These are phyloP conservation scores for Hermetia illucens DNA, from an alignment of 1,140 invertebrate genomes.

Conservation along the genomic window DNA sequence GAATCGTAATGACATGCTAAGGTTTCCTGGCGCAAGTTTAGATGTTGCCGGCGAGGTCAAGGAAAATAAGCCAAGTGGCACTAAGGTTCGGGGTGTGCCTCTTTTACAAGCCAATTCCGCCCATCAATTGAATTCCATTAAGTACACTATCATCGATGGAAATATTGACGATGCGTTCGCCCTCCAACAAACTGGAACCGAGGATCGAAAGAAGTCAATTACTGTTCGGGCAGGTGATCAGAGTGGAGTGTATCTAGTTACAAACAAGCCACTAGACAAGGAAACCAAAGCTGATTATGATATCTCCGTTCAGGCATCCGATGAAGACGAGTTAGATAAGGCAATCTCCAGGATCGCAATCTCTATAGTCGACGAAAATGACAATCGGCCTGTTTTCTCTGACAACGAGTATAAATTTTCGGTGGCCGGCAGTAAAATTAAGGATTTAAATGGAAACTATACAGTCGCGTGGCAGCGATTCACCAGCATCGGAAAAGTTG, in stretches of 20 bases:
- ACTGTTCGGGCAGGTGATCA: conserved; percentile 23
- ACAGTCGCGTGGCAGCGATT: conserved; percentile 56
- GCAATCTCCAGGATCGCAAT: conserved; percentile 57
- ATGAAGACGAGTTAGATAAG: conserved; percentile 55
- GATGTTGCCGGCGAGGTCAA: conserved; percentile 50
- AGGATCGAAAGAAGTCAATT: conserved; percentile 41
- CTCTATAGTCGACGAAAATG: conserved; percentile 71
- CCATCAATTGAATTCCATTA: conserved; percentile 42
- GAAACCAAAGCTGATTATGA: conserved; percentile 53
- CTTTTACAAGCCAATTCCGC: conserved; percentile 43
- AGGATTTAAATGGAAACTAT: conserved; percentile 32
- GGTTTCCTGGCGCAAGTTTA: conserved; percentile 45
- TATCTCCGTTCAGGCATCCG: conserved; percentile 58
- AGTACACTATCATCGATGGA: conserved; percentile 62
- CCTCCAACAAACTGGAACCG: conserved; percentile 42
- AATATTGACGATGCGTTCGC: conserved; percentile 54
- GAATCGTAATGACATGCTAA: conserved; percentile 62
- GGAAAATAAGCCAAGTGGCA: conserved; percentile 59
- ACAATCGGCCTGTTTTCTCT: conserved; percentile 74
- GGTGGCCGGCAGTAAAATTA: conserved; percentile 40
- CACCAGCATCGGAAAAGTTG: conserved; percentile 62
- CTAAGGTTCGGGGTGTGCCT: conserved; percentile 50
- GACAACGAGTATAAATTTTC: conserved; percentile 64
- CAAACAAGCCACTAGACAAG: conserved; percentile 54
- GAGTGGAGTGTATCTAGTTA: conserved; percentile 51